Base-by-base conservation (phyloP, 2,888 invertebrate genomes). In the Mechanitis mazaeus region DNA sequence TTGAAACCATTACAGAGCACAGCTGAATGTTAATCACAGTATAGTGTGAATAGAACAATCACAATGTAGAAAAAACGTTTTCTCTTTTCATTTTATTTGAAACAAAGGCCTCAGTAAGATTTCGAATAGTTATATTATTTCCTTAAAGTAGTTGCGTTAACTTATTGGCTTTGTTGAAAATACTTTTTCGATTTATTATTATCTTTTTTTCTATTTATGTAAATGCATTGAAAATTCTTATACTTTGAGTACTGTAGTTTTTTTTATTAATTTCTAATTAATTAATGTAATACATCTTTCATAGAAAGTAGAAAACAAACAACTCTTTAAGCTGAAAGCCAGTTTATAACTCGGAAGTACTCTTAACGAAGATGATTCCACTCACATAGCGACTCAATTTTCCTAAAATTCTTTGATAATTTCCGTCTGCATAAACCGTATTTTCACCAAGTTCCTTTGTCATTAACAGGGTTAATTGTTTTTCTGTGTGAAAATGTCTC, bases 21-120 rank as follows among this genome's bases (percentile, higher is more conserved):
- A 69, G 75, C 73, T 81, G 85, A 87, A 86, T 87, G 84, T 85
- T 87, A 86, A 87, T 87, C 85, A 79, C 81, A 72, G 69, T 74
- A 80, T 82, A 78, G 82, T 84, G 82, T 87, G 86, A 86, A 87
- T 84, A 78, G 85, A 84, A 87, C 85, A 85, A 85, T 87, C 82
- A 82, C 80, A 82, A 77, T 79, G 83, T 80, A 80, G 80, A 72
- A 75, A 75, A 76, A 74, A 72, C 72, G 75, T 73, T 77, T 76
- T 79, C 71, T 67, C 75, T 75, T 78, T 72, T 71, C 71, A 76
- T 77, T 80, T 74, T 74, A 75, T 75, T 76, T 68, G 69, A 77
- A 77, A 78, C 77, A 80, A 79, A 72, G 74, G 74, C 73, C 63
- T 61, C 60, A 63, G 62, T 62, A 55, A 68, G 60, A 60, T 61